Evolutionary conservation across 1,140 invertebrate genomes (phyloP).

Genomic region (Procambarus virginalis): DNA sequence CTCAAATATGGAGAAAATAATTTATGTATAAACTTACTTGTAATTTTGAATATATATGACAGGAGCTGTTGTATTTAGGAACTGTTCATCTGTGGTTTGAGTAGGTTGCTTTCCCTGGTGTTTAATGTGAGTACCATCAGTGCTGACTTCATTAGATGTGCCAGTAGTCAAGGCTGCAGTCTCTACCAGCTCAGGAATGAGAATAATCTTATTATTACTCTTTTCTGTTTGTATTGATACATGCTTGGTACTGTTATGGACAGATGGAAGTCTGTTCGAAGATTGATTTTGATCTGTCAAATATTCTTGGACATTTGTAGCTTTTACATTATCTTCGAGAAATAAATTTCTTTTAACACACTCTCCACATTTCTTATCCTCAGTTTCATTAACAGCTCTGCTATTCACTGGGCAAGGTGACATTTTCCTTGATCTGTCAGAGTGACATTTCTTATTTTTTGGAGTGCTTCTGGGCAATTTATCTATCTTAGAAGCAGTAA

Average conservation of each 20-base stretch:
- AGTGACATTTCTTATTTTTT: not conserved
- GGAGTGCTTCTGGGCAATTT: constrained; percentile 21
- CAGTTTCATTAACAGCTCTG: not conserved
- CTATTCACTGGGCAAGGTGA: not conserved
- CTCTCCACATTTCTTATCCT: not conserved
- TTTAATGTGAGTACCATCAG: not conserved
- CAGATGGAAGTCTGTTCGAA: not conserved
- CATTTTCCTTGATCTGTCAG: not conserved
- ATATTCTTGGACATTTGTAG: not conserved
- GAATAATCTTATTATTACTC: not conserved
- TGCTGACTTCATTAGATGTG: not conserved
- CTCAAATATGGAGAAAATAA: too few species aligned
- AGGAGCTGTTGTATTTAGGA: constrained; percentile 10
- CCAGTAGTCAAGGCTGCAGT: not conserved
- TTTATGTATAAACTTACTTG: constrained; percentile 24
- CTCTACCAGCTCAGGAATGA: not conserved
- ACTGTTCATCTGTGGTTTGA: not conserved
- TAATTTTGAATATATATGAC: constrained; percentile 45
- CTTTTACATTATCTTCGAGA: not conserved
- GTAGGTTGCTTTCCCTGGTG: not conserved
- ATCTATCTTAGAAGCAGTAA: not conserved
- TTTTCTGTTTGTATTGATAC: not conserved
- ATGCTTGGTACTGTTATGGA: not conserved
- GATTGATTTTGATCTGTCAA: not conserved
- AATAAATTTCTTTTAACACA: not conserved